A percentile compares a stretch with the other conserved stretches of the same genome.
These are phyloP conservation scores for Tylochromis polylepis DNA, from an alignment of 2,113 vertebrate genomes.

Conservation along the genomic window DNA sequence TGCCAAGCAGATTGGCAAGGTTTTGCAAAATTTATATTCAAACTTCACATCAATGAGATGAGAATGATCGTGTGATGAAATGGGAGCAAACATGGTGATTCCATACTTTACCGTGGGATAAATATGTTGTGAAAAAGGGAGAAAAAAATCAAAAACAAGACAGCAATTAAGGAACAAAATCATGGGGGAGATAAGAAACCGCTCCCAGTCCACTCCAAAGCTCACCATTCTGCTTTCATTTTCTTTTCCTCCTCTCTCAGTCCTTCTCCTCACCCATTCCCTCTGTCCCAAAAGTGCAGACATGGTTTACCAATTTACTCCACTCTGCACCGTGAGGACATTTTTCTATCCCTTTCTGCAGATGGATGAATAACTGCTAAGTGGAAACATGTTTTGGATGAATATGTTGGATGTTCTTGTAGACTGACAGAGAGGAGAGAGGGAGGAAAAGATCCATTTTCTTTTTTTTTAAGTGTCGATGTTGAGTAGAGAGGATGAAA, in stretches of 20 bases:
- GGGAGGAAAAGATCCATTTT: background rate
- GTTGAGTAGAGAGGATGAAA: background rate
- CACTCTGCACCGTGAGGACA: background rate
- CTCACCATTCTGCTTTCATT: background rate
- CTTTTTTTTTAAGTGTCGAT: background rate
- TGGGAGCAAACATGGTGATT: background rate
- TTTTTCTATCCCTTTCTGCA: background rate
- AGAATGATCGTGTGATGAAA: background rate
- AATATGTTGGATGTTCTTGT: background rate
- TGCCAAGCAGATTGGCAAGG: background rate
- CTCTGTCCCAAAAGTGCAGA: background rate
- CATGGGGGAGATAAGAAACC: background rate
- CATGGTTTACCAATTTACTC: conserved; percentile 11
- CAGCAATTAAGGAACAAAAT: background rate
- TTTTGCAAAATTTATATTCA: background rate
- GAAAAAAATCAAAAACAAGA: background rate
- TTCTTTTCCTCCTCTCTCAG: background rate
- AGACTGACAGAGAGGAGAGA: background rate
- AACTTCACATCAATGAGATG: background rate
- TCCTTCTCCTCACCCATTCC: background rate
- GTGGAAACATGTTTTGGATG: background rate
- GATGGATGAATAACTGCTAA: conserved; percentile 8
- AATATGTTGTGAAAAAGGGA: background rate
- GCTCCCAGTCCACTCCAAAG: background rate
- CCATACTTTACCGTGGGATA: background rate